Evolutionary conservation across 2,113 vertebrate genomes (phyloP).

Genomic region (Nothobranchius kuhntae): DNA sequence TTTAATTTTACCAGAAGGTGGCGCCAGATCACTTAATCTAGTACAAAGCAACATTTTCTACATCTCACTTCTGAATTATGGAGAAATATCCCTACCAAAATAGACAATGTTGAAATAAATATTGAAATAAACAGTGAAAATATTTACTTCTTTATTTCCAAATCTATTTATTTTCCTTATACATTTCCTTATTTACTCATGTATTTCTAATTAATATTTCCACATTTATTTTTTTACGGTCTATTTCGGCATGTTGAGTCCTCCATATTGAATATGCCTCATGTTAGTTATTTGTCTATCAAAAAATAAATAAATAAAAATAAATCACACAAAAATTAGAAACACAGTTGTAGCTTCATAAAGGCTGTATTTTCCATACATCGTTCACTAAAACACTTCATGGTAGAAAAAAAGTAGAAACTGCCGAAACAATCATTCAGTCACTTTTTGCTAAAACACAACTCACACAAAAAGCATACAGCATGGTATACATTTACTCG

Average conservation of each 20-base stretch:
- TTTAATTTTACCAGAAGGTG: slow-evolving; percentile 28
- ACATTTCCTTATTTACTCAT: too few relatives aligned
- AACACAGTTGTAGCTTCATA: slow-evolving; percentile 12
- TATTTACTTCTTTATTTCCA: too few relatives aligned
- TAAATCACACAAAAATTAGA: too few relatives aligned
- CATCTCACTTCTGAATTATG: too few relatives aligned
- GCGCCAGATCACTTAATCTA: background rate
- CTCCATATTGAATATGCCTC: too few relatives aligned
- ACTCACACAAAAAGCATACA: slow-evolving; percentile 49
- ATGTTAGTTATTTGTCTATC: too few relatives aligned
- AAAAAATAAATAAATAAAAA: too few relatives aligned
- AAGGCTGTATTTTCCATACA: slow-evolving; percentile 21
- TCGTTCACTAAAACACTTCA: slow-evolving; percentile 35
- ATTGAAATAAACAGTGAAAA: background rate
- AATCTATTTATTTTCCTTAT: too few relatives aligned
- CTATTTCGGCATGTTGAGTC: too few relatives aligned
- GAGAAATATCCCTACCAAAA: background rate
- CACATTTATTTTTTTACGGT: too few relatives aligned
- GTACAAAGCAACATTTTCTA: too few relatives aligned
- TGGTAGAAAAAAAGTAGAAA: slow-evolving; percentile 72
- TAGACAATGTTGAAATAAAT: slow-evolving; percentile 1
- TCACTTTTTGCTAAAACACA: slow-evolving; percentile 38
- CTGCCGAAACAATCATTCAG: slow-evolving; percentile 51
- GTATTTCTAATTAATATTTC: too few relatives aligned
- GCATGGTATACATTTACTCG: slow-evolving; percentile 49